A percentile compares a stretch with the other conserved stretches of the same genome.
phyloP scores from a whole-genome alignment of 1,140 invertebrate genomes.

The Aphaenogaster floridana region DNA sequence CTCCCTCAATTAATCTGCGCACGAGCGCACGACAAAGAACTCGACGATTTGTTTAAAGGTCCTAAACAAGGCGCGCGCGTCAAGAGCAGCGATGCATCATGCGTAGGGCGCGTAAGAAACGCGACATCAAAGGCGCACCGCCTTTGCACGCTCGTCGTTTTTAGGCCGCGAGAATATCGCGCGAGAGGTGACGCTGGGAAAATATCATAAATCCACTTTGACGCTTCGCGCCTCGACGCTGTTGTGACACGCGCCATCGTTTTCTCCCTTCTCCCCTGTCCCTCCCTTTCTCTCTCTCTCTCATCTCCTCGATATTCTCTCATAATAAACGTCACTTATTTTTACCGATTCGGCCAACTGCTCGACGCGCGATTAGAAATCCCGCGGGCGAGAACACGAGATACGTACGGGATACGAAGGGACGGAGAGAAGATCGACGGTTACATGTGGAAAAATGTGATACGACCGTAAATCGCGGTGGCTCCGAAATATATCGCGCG shows the following conservation, averaged over 20 bases:
- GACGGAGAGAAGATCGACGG: conserved; percentile 68
- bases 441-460: conserved; percentile 57
- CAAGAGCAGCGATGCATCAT: conserved; percentile 63
- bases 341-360: conserved; percentile 66
- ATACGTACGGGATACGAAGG: background rate
- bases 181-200: conserved; percentile 73
- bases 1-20: conserved; percentile 66
- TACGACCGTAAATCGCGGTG: conserved; percentile 66
- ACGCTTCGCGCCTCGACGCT: conserved; percentile 81
- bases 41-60: conserved; percentile 83
- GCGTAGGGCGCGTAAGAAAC: conserved; percentile 66
- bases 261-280: background rate
- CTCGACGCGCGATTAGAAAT: conserved; percentile 11
- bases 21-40: conserved; percentile 77
- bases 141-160: conserved; percentile 46
- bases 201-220: conserved; percentile 85
- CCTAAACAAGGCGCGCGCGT: conserved; percentile 75
- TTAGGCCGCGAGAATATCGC: conserved; percentile 57
- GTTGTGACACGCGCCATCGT: conserved; percentile 76
- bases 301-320: conserved; percentile 63
- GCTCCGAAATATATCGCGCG: conserved; percentile 49
- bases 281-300: conserved; percentile 18
- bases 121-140: conserved; percentile 78
- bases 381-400: background rate
- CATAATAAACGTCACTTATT: conserved; percentile 82